A percentile compares a stretch with the other conserved stretches of the same genome.
Evolutionary conservation across 2,797 vertebrate species (phyloP).

Genomic region (Gadopsis marmoratus): DNA sequence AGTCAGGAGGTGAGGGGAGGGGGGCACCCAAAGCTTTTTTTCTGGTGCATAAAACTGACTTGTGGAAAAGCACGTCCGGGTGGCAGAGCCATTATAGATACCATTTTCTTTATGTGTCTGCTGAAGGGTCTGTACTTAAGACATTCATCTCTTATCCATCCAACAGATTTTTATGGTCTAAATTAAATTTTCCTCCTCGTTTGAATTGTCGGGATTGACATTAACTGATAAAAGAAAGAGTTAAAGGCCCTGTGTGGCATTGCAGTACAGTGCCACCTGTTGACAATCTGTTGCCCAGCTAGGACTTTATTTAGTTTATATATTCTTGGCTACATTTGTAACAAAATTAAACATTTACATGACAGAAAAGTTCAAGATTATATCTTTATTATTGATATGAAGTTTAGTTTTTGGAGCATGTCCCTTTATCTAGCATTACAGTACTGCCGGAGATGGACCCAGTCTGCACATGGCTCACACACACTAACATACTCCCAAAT

Average conservation of each 20-base stretch:
- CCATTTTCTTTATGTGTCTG: slow-evolving; percentile 58
- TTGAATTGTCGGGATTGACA: slow-evolving; percentile 38
- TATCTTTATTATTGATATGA: background rate
- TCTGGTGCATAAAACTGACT: slow-evolving; percentile 69
- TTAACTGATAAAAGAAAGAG: slow-evolving; percentile 24
- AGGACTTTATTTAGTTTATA: background rate
- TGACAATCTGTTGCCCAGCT: background rate
- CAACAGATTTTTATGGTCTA: slow-evolving; percentile 31
- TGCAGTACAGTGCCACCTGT: slow-evolving; percentile 32
- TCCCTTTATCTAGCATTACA: slow-evolving; percentile 1
- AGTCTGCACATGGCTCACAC: slow-evolving; percentile 48
- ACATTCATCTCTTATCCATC: slow-evolving; percentile 48
- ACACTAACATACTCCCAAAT: slow-evolving; percentile 62
- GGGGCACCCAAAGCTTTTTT: slow-evolving; percentile 22
- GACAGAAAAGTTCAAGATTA: background rate
- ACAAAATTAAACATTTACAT: background rate
- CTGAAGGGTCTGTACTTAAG: slow-evolving; percentile 43
- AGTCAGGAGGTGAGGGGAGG: slow-evolving; percentile 54
- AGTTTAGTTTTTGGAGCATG: background rate
- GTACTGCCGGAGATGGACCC: slow-evolving; percentile 29
- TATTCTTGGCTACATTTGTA: background rate
- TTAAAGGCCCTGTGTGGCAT: slow-evolving; percentile 1
- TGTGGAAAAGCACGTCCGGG: slow-evolving; percentile 70
- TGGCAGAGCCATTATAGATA: slow-evolving; percentile 67
- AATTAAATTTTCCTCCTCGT: slow-evolving; percentile 23